Base-by-base conservation (phyloP, 2,797 vertebrate species). In the Odontamblyopus lacepedii region DNA sequence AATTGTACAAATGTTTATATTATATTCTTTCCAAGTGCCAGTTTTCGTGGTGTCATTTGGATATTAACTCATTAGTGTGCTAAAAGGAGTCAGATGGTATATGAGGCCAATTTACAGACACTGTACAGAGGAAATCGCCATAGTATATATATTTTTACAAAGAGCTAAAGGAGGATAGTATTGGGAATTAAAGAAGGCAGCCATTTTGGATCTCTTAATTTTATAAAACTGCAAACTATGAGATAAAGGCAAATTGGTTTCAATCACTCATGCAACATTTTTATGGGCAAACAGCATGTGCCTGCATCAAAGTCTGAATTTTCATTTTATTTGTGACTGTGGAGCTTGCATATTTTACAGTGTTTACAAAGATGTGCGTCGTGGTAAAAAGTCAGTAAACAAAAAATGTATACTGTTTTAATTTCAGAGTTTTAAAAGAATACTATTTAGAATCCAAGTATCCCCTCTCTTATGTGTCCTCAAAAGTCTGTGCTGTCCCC, bases 281-380 rank as follows among this genome's bases (percentile, higher is more conserved):
- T 73, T 79, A 63, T 19, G 88, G 85, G 88, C 83, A 59, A 92
- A 87, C 71, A 87, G 91, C 93, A 92, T 92, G 92, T 93, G 90
- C 92, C 91, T 93, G 91, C 88, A 67, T 90, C 86, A 73, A 87
- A 85, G 87, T 92, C 88, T 64, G 79, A 38, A 88, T 76, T 91
- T 91, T 90, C 41, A 48, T 91, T 68, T 91, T 83, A 91, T 90
- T 89, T 75, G 86, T 93, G 90, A 91, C 85, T 93, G 86, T 93
- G 87, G 91, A 92, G 90, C 92, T 92, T 93, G 90, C 89, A 89
- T 93, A 92, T 91, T 93, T 92, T 92, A 91, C 89, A 70, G 90
- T 94, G 93, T 92, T 94, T 94, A 92, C 92, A 93, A 85, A 94
- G 86, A 85, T 88, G 84, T 92, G 87, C 74, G 91, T 89, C 88